phyloP scores from a whole-genome alignment of 2,888 invertebrate genomes.

The Cheilosia grossa region DNA sequence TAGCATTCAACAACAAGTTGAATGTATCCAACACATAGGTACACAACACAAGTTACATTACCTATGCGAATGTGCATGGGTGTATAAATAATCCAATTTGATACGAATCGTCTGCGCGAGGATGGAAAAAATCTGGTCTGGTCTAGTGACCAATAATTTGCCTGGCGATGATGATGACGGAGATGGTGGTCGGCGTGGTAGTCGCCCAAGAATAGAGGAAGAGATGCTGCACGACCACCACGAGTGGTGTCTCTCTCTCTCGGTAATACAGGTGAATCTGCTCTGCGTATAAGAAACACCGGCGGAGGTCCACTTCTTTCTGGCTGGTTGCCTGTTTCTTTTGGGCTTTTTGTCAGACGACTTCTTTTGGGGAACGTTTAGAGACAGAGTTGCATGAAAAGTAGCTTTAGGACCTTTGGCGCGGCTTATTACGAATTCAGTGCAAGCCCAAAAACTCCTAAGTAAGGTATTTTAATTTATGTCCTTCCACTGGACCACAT shows the following conservation, averaged over 20 bases:
- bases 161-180: conserved; percentile 42
- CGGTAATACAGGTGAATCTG: neutral
- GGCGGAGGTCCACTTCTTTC: too few relatives aligned
- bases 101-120: conserved; percentile 68
- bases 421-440: conserved; percentile 67
- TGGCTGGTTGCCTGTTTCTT: conserved; percentile 1
- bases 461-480: conserved; percentile 71
- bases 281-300: too few relatives aligned
- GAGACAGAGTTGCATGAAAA: conserved; percentile 23
- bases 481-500: conserved; percentile 69
- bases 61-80: conserved; percentile 34
- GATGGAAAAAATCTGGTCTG: conserved; percentile 56
- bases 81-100: conserved; percentile 72
- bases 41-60: conserved; percentile 10
- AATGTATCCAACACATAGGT: conserved; percentile 48
- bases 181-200: conserved; percentile 24
- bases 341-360: conserved; percentile 5
- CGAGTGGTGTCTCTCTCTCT: conserved; percentile 11
- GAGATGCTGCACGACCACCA: conserved; percentile 24
- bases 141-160: conserved; percentile 74
- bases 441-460: conserved; percentile 29
- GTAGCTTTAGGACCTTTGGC: conserved; percentile 60
- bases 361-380: conserved; percentile 41
- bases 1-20: conserved; percentile 63
- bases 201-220: conserved; percentile 22